Evolutionary conservation across 1,140 invertebrate species (phyloP), one percentile per base, ranked within the genome.

Genomic region (Dufourea novaeangliae): DNA sequence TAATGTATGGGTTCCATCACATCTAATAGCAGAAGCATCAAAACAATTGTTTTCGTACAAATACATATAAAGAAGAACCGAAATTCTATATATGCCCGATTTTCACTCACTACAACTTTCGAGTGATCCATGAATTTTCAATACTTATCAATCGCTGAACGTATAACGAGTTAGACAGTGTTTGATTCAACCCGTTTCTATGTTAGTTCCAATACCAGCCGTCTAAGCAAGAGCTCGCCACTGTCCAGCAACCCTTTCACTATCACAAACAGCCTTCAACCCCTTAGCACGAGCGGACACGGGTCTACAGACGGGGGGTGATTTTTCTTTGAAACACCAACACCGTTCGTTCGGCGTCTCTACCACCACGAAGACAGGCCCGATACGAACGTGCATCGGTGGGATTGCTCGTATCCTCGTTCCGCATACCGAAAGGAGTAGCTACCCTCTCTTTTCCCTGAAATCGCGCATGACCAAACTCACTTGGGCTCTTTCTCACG

Each of bases 211-310:
- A 69, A 66, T 75, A 86, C 72, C 82, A 80, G 71, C 90, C 91
- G 62, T 85, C 88, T 91, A 91, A 93, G 90, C 88, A 87, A 85
- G 92, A 91, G 91, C 84, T 91, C 92, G 91, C 91, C 92, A 92
- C 92, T 91, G 91, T 92, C 91, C 92, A 90, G 92, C 82, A 87
- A 90, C 90, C 91, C 89, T 90, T 88, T 84, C 86, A 86, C 87
- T 61, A 84, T 73, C 72, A 88, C 86, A 84, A 77, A 88, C 87
- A 84, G 46, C 50, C 44, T 69, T 73, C 68, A 83, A 84, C 87
- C 86, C 80, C 90, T 90, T 90, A 90, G 86, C 61, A 84, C 88
- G 79, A 78, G 80, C 83, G 80, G 78, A 85, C 59, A 79, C 78
- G 77, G 62, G 78, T 78, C 85, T 68, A 84, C 83, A 82, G 84